Evolutionary conservation across 2,113 vertebrate species (phyloP).

Genomic region (Chlorodrepanis virens): DNA sequence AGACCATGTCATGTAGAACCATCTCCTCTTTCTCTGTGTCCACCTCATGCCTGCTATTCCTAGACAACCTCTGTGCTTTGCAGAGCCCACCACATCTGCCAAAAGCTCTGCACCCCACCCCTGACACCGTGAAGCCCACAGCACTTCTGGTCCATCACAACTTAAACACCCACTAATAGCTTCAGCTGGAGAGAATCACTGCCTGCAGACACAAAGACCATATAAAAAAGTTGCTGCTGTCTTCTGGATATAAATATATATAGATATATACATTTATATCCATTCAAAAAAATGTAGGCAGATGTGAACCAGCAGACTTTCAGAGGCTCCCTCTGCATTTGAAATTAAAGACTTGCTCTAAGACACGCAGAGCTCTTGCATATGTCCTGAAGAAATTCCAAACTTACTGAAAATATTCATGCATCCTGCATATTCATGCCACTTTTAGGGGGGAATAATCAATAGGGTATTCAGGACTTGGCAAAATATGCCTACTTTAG

Average conservation of each 20-base stretch:
- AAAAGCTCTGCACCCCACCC: not conserved
- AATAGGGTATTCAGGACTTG: not conserved
- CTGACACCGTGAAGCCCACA: not conserved
- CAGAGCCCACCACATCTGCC: fast-evolving
- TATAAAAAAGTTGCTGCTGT: not conserved
- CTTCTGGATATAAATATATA: not conserved
- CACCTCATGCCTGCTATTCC: fast-evolving
- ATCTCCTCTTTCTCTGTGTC: fast-evolving
- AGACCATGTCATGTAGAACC: fast-evolving
- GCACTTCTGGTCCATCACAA: not conserved
- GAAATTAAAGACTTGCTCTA: not conserved
- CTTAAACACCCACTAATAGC: not conserved
- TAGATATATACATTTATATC: not conserved
- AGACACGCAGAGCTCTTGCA: fast-evolving
- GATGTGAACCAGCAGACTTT: not conserved
- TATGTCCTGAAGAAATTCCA: not conserved
- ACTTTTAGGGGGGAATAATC: not conserved
- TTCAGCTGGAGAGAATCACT: not conserved
- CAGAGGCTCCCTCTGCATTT: not conserved
- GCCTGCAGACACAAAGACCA: not conserved
- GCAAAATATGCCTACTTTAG: not conserved
- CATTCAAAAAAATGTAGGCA: not conserved
- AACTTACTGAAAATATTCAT: not conserved
- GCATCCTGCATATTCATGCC: not conserved
- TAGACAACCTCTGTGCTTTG: fast-evolving